Percentiles rank a stretch among this genome's conserved stretches.
phyloP scores from a whole-genome alignment of 1,140 invertebrate genomes.

The Pseudomyrmex cubaensis region DNA sequence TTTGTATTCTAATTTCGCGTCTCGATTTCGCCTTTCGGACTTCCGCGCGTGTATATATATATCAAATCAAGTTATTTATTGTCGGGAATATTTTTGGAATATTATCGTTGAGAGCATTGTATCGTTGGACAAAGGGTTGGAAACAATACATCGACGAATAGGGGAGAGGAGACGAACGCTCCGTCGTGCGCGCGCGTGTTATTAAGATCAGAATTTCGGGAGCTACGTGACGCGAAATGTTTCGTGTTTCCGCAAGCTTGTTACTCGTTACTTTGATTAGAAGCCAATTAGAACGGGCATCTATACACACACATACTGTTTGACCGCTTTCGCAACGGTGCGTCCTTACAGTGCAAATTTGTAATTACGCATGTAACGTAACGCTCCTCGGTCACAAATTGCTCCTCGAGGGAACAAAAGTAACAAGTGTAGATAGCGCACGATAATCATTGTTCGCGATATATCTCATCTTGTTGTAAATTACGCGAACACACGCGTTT shows the following conservation, averaged over 20 bases:
- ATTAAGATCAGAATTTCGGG: constrained; percentile 37
- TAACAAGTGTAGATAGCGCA: neutral
- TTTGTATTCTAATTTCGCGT: constrained; percentile 22
- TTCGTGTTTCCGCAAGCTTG: constrained; percentile 37
- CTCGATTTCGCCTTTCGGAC: neutral
- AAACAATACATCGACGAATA: neutral
- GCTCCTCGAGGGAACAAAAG: constrained; percentile 1
- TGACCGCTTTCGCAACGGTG: constrained; percentile 10
- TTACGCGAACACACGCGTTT: too few relatives aligned
- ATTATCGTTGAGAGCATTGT: neutral
- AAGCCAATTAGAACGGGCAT: constrained; percentile 22
- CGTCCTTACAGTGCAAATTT: constrained; percentile 28
- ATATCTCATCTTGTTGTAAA: neutral
- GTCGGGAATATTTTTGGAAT: neutral
- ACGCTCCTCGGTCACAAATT: constrained; percentile 20
- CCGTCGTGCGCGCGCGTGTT: neutral
- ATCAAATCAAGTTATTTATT: neutral
- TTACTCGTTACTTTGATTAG: constrained; percentile 49
- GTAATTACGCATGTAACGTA: constrained; percentile 46
- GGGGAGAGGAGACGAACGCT: neutral
- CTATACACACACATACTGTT: neutral
- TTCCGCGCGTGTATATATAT: neutral
- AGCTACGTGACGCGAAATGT: constrained; percentile 26
- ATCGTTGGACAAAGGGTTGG: neutral
- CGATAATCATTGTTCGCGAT: neutral